Base-by-base conservation (phyloP, 1,140 invertebrate genomes). In the Pseudomyrmex pallidus region DNA sequence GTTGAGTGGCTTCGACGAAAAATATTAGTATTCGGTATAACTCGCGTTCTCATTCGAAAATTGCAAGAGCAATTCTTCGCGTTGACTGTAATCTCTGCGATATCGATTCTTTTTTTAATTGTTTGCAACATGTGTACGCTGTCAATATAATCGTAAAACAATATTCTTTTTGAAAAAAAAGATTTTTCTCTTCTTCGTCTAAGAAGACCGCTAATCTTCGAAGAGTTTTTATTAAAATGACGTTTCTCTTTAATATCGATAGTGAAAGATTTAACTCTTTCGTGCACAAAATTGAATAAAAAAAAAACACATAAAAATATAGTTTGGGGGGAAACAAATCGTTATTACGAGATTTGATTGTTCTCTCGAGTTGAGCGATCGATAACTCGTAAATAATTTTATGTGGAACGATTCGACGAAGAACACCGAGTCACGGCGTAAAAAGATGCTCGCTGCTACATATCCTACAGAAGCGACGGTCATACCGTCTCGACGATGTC, bases 401-500 rank as follows among this genome's bases (percentile, higher is more conserved):
- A 17, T n/a, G 54, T 15, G 22, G 17, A 35, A n/a, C 56, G 50
- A 48, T 12, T 25, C 17, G 20, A n/a, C 25, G 68, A 74, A 84
- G 46, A 56, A 66, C 46, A 22, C 9, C 25, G 52, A 25, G 56
- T 68, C 48, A 57, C 74, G 13, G 57, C 12, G 22, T 35, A 25
- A 82, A 70, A 84, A 25, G 48, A 54, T 35, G 35, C 35, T 44
- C 73, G 50, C 9, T 46, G 66, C n/a, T 83, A 67, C 44, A 63
- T 87, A 63, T 87, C 63, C 56, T 61, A 25, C 3, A 13, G 63
- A 46, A 74, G 35, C 25, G 83, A 22, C 25, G 83, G 50, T 66
- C 72, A 54, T 80, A 78, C 86, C 52, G 73, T 80, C 82, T 76
- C 54, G 52, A 13, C 66, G 62, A 57, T 85, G 74, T 84, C 85